Base-by-base conservation (phyloP, 2,113 vertebrate genomes). In the Lucifuga dentata region DNA sequence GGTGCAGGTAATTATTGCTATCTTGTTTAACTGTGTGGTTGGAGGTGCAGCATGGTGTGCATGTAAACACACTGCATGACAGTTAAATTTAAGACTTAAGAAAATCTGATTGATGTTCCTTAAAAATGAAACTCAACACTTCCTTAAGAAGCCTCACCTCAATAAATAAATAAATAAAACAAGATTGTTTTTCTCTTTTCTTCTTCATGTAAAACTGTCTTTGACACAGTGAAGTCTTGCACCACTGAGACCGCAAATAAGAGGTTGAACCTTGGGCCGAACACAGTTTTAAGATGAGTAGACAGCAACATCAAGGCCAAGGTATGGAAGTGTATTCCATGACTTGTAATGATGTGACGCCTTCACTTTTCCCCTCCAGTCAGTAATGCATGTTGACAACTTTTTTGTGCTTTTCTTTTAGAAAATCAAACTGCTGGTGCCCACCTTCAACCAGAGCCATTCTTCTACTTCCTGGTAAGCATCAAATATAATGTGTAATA, bases 261-360 rank as follows among this genome's bases (percentile, higher is more conserved):
- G 36, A 67, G 44, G 55, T 45, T 51, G 45, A 73, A 71, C 71
- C 40, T 21, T 0, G n/a, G 62, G 66, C 41, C 46, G 59, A 73
- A 53, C 40, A 48, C 38, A 63, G 69, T 72, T 68, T 77, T 49
- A 63, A 57, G 50, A 77, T 5, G 5, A 59, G 68, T 21, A 40
- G 60, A 66, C 15, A 17, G 74, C 57, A 40, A 43, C 48, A 51
- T 55, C 69, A 81, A 80, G 68, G 76, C 46, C 59, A 67, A 56
- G 57, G 57, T 46, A 59, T 40, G 40, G 43, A 62, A 66, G 52
- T 59, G 41, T 33, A 19, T 56, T 45, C 53, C 70, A 57, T 65
- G 66, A 75, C 65, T 75, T 63, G 64, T 66, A 79, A 79, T 85
- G 75, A 78, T 73, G 63, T 52, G 55, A 35, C 60, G 59, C 50